These are phyloP conservation scores for Solenodon paradoxus DNA, from an alignment of 2,113 vertebrate genomes.

Conservation along the genomic window DNA sequence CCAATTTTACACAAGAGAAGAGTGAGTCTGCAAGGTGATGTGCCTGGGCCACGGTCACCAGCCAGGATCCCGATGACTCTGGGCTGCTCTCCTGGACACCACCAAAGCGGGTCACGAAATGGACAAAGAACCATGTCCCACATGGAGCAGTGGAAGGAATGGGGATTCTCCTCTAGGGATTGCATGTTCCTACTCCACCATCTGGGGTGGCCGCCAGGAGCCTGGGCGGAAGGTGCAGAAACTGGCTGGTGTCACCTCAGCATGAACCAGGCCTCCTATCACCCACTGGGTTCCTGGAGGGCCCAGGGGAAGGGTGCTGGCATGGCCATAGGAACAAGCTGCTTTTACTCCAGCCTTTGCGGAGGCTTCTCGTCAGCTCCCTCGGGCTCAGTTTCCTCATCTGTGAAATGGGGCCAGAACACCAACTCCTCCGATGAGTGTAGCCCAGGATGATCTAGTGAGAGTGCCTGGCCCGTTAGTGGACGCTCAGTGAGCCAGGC, in stretches of 20 bases:
- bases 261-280: too few species aligned
- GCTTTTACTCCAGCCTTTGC: neutral
- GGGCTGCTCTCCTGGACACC: neutral
- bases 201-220: neutral
- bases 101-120: neutral
- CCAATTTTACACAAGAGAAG: neutral
- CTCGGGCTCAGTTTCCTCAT: neutral
- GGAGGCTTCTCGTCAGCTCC: neutral
- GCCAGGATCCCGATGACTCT: neutral
- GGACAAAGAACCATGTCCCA: fast-evolving
- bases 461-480: fast-evolving
- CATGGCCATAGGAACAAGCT: neutral
- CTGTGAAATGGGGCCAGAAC: neutral
- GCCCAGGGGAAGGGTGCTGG: too few species aligned
- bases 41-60: neutral
- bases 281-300: neutral
- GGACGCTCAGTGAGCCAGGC: neutral
- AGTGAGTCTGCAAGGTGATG: neutral
- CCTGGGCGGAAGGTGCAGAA: fast-evolving
- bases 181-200: neutral
- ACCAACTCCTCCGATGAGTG: fast-evolving
- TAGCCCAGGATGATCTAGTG: fast-evolving
- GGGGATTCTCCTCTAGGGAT: neutral
- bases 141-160: neutral
- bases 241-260: neutral